phyloP scores from a whole-genome alignment of 92 coral and sea anemone species.

The Palythoa grandis region DNA sequence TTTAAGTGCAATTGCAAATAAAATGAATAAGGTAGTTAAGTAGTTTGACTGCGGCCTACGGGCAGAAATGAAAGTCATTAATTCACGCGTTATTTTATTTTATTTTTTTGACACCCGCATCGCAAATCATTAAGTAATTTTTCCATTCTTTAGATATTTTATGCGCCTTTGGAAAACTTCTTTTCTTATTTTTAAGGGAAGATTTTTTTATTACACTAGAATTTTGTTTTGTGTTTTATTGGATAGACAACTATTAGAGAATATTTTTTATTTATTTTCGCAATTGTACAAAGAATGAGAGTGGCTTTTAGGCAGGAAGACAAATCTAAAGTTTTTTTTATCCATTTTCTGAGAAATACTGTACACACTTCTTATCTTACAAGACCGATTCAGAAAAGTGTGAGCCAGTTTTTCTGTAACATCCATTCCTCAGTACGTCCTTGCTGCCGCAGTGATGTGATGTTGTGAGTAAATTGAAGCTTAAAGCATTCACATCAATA shows the following conservation, averaged over 20 bases:
- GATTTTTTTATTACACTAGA: background rate
- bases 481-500: background rate
- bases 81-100: background rate
- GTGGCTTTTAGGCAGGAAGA: background rate
- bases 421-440: background rate
- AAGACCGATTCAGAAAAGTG: background rate
- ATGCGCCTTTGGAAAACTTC: background rate
- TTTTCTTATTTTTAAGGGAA: background rate
- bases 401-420: background rate
- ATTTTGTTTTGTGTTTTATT: background rate
- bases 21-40: background rate
- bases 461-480: background rate
- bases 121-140: background rate
- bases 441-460: background rate
- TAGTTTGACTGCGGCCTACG: background rate
- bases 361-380: background rate
- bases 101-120: background rate
- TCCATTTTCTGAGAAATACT: background rate
- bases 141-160: background rate
- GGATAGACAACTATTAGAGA: background rate
- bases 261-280: too few species aligned
- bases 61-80: background rate
- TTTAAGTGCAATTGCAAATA: background rate
- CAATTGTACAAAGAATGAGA: background rate
- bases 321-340: background rate